Evolutionary conservation across 2,113 vertebrate genomes (phyloP), one percentile per base, ranked within the genome.

Genomic region (Cryptotis parvus): DNA sequence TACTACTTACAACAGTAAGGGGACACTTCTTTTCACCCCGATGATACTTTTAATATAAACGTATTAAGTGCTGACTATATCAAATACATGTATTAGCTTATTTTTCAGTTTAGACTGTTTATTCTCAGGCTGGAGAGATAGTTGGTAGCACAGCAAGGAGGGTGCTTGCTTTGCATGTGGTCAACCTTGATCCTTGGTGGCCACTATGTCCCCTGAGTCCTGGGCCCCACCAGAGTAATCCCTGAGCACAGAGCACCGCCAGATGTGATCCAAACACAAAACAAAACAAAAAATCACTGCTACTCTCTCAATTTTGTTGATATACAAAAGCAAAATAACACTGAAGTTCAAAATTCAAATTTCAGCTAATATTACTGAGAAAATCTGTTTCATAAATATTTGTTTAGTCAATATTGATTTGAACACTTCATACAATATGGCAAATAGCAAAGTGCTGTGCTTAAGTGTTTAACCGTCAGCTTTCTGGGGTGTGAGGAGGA

Each of bases 341-440:
- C 80, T 84, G 3, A 87, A 80, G 20, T 74, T 91, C 55, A 78
- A 87, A 80, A 20, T 77, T 91, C 55, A 78, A 76, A 65, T 76
- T 35, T 27, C 88, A 39, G n/a, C 61, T 39, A 89, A 31, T 20
- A 92, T n/a, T 90, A 84, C 55, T 61, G 69, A 75, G 49, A 94
- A 89, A 95, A 85, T 65, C 55, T 24, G 55, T 58, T 73, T 68
- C 91, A 61, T 75, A 85, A 92, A 90, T 61, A 61, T 33, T 27
- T 78, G 22, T 31, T 58, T 65, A 80, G 31, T 78, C 29, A 45
- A 14, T 74, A 77, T 20, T 52, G 63, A 55, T 82, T 82, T 74
- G 22, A 58, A 58, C 55, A 58, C 55, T 45, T 86, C 75, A 86
- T 37, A 83, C 22, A 37, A 81, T 76, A 80, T 5, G 31, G 73